phyloP scores from a whole-genome alignment of 30 jellyfish, hydroid and myxozoan genomes.

The Turritopsis rubra region DNA sequence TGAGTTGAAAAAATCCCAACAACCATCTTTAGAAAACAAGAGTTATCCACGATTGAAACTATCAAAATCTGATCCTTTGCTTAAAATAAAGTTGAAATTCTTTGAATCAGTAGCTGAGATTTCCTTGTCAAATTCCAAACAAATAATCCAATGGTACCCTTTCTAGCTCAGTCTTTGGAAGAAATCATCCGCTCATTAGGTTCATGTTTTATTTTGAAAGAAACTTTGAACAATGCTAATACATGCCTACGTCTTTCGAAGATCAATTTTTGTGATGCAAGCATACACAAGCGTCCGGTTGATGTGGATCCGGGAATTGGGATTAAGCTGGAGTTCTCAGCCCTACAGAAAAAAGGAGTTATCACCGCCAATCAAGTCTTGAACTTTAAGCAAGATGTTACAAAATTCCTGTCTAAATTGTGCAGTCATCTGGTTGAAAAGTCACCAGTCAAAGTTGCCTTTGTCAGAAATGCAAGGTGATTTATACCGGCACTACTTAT shows the following conservation, averaged over 20 bases:
- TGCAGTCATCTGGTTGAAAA: neutral
- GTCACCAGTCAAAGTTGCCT: neutral
- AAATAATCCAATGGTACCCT: slow-evolving; percentile 20
- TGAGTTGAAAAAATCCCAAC: neutral
- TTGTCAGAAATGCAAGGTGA: neutral
- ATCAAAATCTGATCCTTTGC: slow-evolving; percentile 1
- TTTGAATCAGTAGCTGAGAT: neutral
- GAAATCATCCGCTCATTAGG: neutral
- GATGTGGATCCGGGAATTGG: slow-evolving; percentile 13
- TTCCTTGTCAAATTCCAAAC: slow-evolving; percentile 8
- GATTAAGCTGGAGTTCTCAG: neutral
- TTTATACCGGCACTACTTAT: neutral
- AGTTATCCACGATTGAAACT: neutral
- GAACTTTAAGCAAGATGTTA: neutral
- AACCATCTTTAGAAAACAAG: neutral
- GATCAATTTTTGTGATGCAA: neutral
- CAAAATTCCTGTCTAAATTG: neutral
- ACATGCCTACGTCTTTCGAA: neutral
- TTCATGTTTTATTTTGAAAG: neutral
- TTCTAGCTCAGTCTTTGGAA: neutral
- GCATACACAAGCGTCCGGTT: slow-evolving; percentile 6
- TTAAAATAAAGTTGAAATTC: neutral
- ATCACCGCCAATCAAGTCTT: slow-evolving; percentile 5
- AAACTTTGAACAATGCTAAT: neutral
- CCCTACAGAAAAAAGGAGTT: neutral